A percentile compares a stretch with the other conserved stretches of the same genome.
These are phyloP conservation scores for Hapalemur alaotrensis DNA, from an alignment of 2,797 vertebrate genomes.

Conservation along the genomic window DNA sequence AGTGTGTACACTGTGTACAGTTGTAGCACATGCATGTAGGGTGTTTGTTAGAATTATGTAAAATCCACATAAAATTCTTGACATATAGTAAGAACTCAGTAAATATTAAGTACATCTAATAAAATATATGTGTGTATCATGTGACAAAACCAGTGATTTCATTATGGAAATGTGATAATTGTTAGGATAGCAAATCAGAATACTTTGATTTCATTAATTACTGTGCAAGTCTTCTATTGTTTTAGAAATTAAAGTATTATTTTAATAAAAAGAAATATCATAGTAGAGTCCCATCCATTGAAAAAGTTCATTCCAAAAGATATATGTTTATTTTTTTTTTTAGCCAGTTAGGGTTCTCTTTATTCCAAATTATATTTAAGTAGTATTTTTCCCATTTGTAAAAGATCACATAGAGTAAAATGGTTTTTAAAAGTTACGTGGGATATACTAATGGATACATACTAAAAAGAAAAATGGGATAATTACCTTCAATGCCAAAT, in stretches of 20 bases:
- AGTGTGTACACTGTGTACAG: neutral
- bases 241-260: neutral
- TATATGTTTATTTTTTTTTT: neutral
- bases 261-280: neutral
- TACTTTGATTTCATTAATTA: neutral
- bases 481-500: conserved; percentile 48
- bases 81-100: neutral
- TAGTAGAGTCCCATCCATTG: neutral
- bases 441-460: conserved; percentile 35
- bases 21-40: neutral
- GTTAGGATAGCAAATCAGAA: neutral
- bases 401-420: conserved; percentile 29
- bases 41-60: neutral
- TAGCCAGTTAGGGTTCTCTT: neutral
- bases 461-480: conserved; percentile 55
- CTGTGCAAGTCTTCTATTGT: neutral
- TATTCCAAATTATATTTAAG: neutral
- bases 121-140: neutral
- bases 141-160: neutral
- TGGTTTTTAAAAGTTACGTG: neutral
- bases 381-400: neutral
- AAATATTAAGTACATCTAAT: neutral
- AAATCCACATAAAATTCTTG: neutral
- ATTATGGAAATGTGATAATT: neutral
- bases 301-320: neutral